A percentile compares a stretch with the other conserved stretches of the same genome.
Conservation (phyloP, 1,140 invertebrate genomes). For the Neotoxoptera formosana region DNA sequence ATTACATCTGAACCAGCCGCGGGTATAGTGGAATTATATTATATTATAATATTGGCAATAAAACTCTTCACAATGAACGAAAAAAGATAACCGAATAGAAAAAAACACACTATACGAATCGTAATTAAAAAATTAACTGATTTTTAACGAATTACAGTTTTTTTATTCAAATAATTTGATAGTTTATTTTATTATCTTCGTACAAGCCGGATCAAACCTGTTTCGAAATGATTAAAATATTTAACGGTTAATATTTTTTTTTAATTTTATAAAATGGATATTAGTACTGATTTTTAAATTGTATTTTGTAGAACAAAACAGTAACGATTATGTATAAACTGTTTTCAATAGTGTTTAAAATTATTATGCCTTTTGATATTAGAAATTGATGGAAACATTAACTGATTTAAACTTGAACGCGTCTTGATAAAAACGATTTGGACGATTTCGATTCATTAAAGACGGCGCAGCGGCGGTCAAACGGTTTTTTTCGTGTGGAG, state of each 20-base stretch:
- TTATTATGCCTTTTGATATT: background rate
- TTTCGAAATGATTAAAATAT: background rate
- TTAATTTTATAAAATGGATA: background rate
- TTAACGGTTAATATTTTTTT: background rate
- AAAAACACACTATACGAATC: background rate
- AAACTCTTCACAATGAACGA: background rate
- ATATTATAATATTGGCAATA: too few species aligned
- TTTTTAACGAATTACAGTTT: background rate
- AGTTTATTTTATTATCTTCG: background rate
- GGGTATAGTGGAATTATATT: too few species aligned
- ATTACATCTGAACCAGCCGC: too few species aligned
- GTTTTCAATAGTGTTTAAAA: background rate
- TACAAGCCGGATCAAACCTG: background rate
- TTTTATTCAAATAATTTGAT: background rate
- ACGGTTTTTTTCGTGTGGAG: too few species aligned
- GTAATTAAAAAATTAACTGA: background rate
- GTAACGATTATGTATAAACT: background rate
- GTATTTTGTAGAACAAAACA: background rate
- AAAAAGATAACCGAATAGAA: background rate
- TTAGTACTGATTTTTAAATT: background rate
- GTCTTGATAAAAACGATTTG: background rate
- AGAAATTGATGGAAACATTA: background rate
- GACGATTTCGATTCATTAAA: background rate
- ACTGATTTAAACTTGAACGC: background rate
- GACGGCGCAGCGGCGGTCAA: too few species aligned